Conservation (phyloP, 2,113 vertebrate genomes). For the Odobenus rosmarus region DNA sequence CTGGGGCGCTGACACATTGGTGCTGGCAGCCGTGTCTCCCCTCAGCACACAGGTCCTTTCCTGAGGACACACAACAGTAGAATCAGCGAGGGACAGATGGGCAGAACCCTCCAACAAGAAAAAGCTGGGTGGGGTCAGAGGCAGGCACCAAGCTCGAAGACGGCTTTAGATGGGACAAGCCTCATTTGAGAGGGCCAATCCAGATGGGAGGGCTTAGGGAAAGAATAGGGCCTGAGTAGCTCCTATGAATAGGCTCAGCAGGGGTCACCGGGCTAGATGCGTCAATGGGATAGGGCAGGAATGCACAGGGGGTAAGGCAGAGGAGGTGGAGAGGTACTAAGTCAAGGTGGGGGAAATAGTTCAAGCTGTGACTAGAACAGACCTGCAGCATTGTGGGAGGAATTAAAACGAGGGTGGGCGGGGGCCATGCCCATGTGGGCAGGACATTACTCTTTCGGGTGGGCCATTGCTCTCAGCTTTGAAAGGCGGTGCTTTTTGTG, state of each 20-base stretch:
- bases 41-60: conserved; percentile 90
- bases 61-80: conserved; percentile 83
- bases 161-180: neutral
- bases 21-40: conserved; percentile 94
- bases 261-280: fast-evolving
- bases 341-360: neutral
- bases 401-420: neutral
- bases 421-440: neutral
- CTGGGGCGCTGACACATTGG: conserved; percentile 90
- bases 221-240: neutral
- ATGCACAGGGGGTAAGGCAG: neutral
- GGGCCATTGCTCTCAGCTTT: fast-evolving
- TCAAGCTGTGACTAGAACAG: neutral
- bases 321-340: neutral
- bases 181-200: neutral
- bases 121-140: neutral
- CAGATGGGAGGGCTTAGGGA: neutral
- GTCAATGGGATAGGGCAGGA: neutral
- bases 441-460: neutral
- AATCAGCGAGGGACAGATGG: neutral
- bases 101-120: neutral
- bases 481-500: neutral
- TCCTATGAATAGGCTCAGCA: neutral
- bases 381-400: neutral
- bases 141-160: neutral